Conservation (phyloP, 37 sponge, comb jelly and placozoan genomes). For the Dysidea cf. avara region DNA sequence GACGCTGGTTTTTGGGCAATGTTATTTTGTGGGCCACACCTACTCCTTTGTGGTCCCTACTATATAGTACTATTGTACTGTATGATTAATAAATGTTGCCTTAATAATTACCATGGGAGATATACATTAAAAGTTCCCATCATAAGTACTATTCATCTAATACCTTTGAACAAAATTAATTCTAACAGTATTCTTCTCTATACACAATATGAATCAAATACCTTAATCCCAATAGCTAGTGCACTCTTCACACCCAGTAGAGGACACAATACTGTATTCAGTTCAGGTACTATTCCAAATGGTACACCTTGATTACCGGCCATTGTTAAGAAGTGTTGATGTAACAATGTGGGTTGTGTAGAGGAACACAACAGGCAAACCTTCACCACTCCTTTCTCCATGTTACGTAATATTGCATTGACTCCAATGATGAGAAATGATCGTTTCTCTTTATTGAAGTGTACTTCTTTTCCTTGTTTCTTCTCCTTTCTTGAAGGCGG, state of each 20-base stretch:
- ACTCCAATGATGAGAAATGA: slow-evolving; percentile 52
- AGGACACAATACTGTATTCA: slow-evolving; percentile 30
- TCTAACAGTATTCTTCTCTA: too few species aligned
- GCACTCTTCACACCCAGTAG: slow-evolving; percentile 57
- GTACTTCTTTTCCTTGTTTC: neutral
- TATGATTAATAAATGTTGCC: too few species aligned
- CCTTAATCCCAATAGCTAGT: slow-evolving; percentile 65
- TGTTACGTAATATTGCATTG: slow-evolving; percentile 39
- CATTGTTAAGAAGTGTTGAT: slow-evolving; percentile 44
- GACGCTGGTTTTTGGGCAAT: too few species aligned
- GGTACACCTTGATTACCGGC: slow-evolving; percentile 52
- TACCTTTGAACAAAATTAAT: too few species aligned
- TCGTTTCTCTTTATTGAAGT: slow-evolving; percentile 14
- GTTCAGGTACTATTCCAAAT: slow-evolving; percentile 37
- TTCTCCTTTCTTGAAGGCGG: neutral
- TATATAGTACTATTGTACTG: too few species aligned
- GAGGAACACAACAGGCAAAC: slow-evolving; percentile 39
- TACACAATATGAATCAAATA: too few species aligned
- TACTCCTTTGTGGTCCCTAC: too few species aligned
- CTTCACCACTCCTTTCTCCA: slow-evolving; percentile 53
- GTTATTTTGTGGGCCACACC: too few species aligned
- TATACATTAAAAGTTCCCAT: too few species aligned
- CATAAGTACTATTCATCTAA: too few species aligned
- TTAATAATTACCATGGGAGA: too few species aligned
- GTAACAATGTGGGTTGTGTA: slow-evolving; percentile 36